phyloP scores from a whole-genome alignment of 1,140 invertebrate species.

The Micrasema minimum region DNA sequence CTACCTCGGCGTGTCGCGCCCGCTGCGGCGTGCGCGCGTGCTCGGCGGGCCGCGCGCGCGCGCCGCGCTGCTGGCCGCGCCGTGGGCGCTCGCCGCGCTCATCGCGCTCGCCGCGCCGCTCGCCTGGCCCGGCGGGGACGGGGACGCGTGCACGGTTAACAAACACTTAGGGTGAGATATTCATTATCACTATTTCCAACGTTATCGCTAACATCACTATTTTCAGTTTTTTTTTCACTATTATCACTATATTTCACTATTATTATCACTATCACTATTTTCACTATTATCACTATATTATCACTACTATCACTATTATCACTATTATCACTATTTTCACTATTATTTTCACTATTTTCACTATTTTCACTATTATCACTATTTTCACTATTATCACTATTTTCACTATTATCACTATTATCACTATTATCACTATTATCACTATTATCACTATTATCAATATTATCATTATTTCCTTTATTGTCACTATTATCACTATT shows the following conservation, averaged over 20 bases:
- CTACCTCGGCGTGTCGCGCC: conserved; percentile 71
- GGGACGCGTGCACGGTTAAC: conserved; percentile 68
- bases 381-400: too few species aligned
- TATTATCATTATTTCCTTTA: too few species aligned
- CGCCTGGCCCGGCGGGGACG: conserved; percentile 56
- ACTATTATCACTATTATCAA: too few species aligned
- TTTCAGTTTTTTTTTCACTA: background rate
- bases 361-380: too few species aligned
- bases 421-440: too few species aligned
- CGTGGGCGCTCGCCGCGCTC: conserved; percentile 58
- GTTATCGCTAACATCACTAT: background rate
- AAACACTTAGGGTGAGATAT: conserved; percentile 66
- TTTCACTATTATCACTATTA: too few species aligned
- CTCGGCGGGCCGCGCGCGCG: conserved; percentile 54
- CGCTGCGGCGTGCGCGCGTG: conserved; percentile 57
- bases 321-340: too few species aligned
- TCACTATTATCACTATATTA: too few species aligned
- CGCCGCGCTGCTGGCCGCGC: conserved; percentile 56
- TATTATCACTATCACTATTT: too few species aligned
- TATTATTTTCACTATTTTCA: too few species aligned
- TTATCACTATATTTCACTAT: background rate
- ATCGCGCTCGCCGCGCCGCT: conserved; percentile 60
- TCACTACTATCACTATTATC: too few species aligned
- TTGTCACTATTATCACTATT: too few species aligned
- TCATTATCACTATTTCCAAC: background rate